A percentile compares a stretch with the other conserved stretches of the same genome.
phyloP scores from a whole-genome alignment of 2,113 vertebrate genomes.

The Zingel zingel region DNA sequence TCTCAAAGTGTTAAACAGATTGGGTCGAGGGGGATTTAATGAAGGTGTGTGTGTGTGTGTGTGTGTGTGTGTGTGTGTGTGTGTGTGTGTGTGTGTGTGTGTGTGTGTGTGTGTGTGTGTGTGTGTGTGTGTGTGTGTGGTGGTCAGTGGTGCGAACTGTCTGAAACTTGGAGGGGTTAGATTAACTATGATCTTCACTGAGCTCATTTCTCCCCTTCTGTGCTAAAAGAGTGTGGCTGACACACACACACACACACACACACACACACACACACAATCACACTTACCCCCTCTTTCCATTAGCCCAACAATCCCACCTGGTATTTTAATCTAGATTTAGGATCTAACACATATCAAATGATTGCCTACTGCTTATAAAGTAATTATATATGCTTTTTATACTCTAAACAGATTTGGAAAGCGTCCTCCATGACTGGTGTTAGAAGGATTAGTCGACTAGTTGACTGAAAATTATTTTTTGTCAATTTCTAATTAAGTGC shows the following conservation, averaged over 20 bases:
- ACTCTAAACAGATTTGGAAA: constrained; percentile 12
- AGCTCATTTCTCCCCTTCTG: constrained; percentile 76
- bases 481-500: neutral
- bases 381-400: constrained; percentile 45
- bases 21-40: constrained; percentile 47
- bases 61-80: constrained; percentile 24
- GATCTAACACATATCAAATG: constrained; percentile 67
- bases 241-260: constrained; percentile 42
- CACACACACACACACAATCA: constrained; percentile 33
- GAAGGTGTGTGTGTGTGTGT: constrained; percentile 49
- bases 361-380: constrained; percentile 34
- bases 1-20: constrained; percentile 81
- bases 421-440: neutral
- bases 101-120: constrained; percentile 28
- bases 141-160: constrained; percentile 58
- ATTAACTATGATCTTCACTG: constrained; percentile 77
- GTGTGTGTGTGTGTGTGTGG: constrained; percentile 8
- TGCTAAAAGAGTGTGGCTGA: constrained; percentile 10
- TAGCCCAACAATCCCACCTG: constrained; percentile 34
- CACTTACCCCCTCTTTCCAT: constrained; percentile 16
- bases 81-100: constrained; percentile 37
- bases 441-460: neutral
- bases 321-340: constrained; percentile 67
- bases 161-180: constrained; percentile 68
- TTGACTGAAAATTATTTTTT: neutral